These are phyloP conservation scores for Contarinia nasturtii DNA, from an alignment of 1,140 invertebrate species.

Conservation along the genomic window DNA sequence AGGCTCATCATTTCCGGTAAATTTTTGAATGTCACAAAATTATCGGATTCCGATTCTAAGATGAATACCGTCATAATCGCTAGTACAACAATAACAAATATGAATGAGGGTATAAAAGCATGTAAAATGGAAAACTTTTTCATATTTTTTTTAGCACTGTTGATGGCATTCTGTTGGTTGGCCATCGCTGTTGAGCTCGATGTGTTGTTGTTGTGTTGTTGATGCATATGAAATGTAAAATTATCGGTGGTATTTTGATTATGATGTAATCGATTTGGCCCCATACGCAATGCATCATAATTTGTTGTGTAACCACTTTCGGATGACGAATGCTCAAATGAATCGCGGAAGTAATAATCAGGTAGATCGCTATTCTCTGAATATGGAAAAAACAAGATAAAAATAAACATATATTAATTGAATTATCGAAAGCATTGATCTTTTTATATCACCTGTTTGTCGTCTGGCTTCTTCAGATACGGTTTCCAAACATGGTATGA, in stretches of 20 bases:
- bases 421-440: neutral
- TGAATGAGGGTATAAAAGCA: constrained; percentile 50
- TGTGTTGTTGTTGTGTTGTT: constrained; percentile 17
- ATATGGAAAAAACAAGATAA: neutral
- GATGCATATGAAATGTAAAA: constrained; percentile 12
- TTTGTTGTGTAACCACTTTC: constrained; percentile 21
- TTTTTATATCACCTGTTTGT: neutral
- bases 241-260: neutral
- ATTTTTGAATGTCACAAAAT: constrained; percentile 46
- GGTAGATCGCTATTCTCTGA: constrained; percentile 10
- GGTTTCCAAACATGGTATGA: constrained; percentile 33
- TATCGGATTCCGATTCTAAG: constrained; percentile 52
- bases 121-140: constrained; percentile 38
- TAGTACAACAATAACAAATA: constrained; percentile 43
- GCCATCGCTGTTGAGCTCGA: constrained; percentile 5
- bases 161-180: constrained; percentile 7
- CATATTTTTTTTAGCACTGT: constrained; percentile 13
- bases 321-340: constrained; percentile 52
- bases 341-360: constrained; percentile 53
- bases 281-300: constrained; percentile 27
- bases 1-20: constrained; percentile 61
- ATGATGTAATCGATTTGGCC: neutral
- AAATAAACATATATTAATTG: neutral
- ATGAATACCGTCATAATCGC: constrained; percentile 42
- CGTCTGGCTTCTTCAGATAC: constrained; percentile 33